These are phyloP conservation scores for Spodoptera picta DNA, from an alignment of 2,888 invertebrate genomes.

Conservation along the genomic window DNA sequence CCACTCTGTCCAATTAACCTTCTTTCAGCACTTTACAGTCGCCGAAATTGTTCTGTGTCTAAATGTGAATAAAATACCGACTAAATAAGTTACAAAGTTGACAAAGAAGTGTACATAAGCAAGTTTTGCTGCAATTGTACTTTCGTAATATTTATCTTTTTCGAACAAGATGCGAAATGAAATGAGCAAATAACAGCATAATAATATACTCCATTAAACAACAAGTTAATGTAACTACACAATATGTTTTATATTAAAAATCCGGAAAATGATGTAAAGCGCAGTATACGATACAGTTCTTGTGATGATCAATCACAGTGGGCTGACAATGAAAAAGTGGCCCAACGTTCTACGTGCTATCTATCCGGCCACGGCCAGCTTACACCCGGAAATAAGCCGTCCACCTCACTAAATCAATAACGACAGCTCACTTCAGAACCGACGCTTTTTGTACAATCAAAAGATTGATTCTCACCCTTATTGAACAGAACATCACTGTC, in stretches of 20 bases:
- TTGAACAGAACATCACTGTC: slow-evolving; percentile 5
- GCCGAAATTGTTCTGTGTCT: slow-evolving; percentile 23
- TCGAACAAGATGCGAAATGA: too few relatives aligned
- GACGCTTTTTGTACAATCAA: slow-evolving; percentile 25
- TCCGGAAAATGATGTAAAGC: slow-evolving; percentile 34
- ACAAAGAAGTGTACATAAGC: too few relatives aligned
- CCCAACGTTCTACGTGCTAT: slow-evolving; percentile 36
- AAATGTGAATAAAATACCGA: slow-evolving; percentile 12
- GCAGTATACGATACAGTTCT: slow-evolving; percentile 11
- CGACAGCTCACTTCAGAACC: slow-evolving; percentile 34
- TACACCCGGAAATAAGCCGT: slow-evolving; percentile 37
- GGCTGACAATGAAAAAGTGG: slow-evolving; percentile 52
- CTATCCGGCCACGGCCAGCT: slow-evolving; percentile 37
- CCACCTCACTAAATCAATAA: slow-evolving; percentile 47
- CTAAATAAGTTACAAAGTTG: neutral
- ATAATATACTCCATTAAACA: too few relatives aligned
- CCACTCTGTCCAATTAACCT: slow-evolving; percentile 28
- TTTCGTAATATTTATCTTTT: too few relatives aligned
- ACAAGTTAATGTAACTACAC: too few relatives aligned
- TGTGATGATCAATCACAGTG: slow-evolving; percentile 47
- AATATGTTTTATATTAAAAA: neutral
- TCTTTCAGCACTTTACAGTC: slow-evolving; percentile 19
- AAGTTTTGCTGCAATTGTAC: too few relatives aligned
- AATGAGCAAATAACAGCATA: too few relatives aligned
- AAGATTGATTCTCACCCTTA: slow-evolving; percentile 23